phyloP scores from a whole-genome alignment of 1,140 invertebrate species.

The Nephotettix cincticeps region DNA sequence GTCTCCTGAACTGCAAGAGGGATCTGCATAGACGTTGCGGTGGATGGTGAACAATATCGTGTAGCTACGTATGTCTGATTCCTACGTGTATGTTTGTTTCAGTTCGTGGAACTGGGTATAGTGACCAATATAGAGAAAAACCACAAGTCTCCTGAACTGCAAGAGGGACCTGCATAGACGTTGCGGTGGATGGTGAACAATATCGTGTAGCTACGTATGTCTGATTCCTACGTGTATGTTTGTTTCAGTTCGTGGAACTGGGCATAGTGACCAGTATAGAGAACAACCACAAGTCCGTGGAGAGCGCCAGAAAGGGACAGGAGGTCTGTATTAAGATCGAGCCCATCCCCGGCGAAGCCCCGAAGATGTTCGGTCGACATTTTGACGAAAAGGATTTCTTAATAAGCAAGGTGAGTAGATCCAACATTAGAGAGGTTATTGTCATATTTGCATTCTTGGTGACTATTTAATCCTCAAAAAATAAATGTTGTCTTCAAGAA shows the following conservation, averaged over 20 bases:
- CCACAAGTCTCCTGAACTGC: conserved; percentile 49
- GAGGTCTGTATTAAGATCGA: conserved; percentile 99
- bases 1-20: no score
- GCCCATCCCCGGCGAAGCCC: conserved; percentile 91
- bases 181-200: background rate
- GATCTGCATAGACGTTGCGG: no score
- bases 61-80: background rate
- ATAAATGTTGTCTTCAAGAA: no score
- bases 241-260: conserved; percentile 83
- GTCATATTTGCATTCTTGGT: no score
- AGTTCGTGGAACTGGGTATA: conserved; percentile 93
- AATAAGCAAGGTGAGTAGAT: conserved; percentile 93
- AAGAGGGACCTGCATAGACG: no score
- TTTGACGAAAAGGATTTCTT: conserved; percentile 96
- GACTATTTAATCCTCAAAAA: no score
- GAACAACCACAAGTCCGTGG: conserved; percentile 85
- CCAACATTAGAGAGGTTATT: no score
- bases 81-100: conserved; percentile 48
- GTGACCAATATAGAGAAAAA: conserved; percentile 93
- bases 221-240: background rate
- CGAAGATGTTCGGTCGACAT: conserved; percentile 97
- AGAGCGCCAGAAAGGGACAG: conserved; percentile 90
- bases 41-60: background rate
- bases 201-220: background rate
- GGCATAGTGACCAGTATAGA: conserved; percentile 95